Evolutionary conservation across 2,113 vertebrate genomes (phyloP), one percentile per base, ranked within the genome.

Genomic region (Scomber scombrus): DNA sequence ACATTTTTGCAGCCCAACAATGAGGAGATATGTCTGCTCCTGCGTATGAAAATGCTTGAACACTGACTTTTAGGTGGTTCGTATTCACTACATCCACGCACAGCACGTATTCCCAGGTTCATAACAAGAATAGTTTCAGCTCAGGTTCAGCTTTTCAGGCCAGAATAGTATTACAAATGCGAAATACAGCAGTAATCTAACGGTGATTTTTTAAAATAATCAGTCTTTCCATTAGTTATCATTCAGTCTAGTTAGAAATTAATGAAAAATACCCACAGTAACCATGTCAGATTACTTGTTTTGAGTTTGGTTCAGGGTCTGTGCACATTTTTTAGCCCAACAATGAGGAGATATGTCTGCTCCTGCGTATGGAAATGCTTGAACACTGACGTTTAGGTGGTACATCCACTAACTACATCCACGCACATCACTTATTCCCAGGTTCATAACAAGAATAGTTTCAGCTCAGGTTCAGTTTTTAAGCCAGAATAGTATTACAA

Each of bases 21-120:
- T 3, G 1, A 66, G 7, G 19, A 40, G 9, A 26, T 19, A 26
- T 12, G 8, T 58, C 51, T 65, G 4, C 18, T 16, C n/a, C n/a
- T 68, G 18, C 52, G 16, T 34, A 4, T 43, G 26, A n/a, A 19
- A 23, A 70, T 71, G 52, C 49, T 70, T 74, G 40, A 57, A 49
- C 5, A 56, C 4, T 66, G 15, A 1, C 9, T 77, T 26, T 72
- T 49, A 4, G 11, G 43, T 43, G 19, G n/a, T 45, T 47, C 10
- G 19, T 18, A 16, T 71, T 45, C 9, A 40, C 5, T 10, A 8
- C 34, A 56, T 45, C 21, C 5, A 16, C 7, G 29, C 10, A 23
- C 4, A 3, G 11, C 26, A 29, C 19, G 2, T 11, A 29, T 12
- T 50, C 3, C 11, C 7, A 1, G 13, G 18, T 52, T 65, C 3